These are phyloP conservation scores for Brienomyrus brachyistius DNA, from an alignment of 2,113 vertebrate species.

Conservation along the genomic window DNA sequence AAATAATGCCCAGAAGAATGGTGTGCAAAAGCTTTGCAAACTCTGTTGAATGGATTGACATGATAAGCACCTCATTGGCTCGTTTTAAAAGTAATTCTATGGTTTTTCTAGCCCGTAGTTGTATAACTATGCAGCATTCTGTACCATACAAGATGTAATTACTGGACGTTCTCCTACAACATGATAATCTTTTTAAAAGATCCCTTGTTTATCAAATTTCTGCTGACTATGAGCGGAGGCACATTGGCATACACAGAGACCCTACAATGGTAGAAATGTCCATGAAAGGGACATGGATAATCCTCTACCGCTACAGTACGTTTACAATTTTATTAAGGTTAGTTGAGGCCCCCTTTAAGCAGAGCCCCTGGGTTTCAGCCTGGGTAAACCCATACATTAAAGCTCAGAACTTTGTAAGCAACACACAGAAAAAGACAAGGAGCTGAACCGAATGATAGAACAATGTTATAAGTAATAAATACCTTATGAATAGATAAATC, in stretches of 20 bases:
- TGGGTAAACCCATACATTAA: background rate
- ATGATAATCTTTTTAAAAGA: background rate
- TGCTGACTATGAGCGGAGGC: background rate
- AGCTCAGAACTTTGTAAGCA: background rate
- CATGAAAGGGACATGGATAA: background rate
- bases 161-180: background rate
- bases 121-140: background rate
- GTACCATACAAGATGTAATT: background rate
- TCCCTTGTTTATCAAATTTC: background rate
- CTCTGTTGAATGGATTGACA: background rate
- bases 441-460: background rate
- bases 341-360: background rate
- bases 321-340: background rate
- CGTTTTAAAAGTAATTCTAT: background rate
- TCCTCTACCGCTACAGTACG: background rate
- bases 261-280: background rate
- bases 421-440: background rate
- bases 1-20: background rate
- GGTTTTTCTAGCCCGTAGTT: background rate
- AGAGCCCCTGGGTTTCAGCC: background rate
- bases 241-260: background rate
- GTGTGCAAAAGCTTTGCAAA: background rate
- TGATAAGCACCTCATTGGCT: background rate
- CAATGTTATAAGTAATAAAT: background rate
- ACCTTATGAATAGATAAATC: background rate